Evolutionary conservation across 2,888 invertebrate genomes (phyloP).

Genomic region (Scaptodrosophila latifasciaeformis): DNA sequence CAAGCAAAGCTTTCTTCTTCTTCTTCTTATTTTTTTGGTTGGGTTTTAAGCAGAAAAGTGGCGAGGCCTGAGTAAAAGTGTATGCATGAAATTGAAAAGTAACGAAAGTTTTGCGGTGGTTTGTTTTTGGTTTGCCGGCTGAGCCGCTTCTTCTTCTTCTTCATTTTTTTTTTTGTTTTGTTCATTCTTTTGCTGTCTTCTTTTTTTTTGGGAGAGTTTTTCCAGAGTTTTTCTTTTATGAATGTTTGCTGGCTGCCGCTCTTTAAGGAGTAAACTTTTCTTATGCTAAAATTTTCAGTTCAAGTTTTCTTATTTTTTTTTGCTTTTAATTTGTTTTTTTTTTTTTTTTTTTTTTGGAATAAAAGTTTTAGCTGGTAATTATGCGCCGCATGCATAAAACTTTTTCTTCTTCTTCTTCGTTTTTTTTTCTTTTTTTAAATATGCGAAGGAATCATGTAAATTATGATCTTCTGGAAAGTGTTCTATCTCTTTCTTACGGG

Average conservation of each 20-base stretch:
- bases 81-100: conserved; percentile 52
- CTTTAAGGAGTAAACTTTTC: too few species aligned
- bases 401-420: too few species aligned
- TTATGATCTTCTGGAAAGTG: conserved; percentile 40
- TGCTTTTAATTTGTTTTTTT: conserved; percentile 23
- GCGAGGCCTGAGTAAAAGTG: conserved; percentile 9
- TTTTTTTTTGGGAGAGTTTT: too few species aligned
- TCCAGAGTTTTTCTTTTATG: conserved; percentile 22
- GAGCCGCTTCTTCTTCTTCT: neutral
- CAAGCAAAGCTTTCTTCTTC: neutral
- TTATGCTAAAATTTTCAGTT: conserved; percentile 49
- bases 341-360: conserved; percentile 42
- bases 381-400: conserved; percentile 8
- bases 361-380: conserved; percentile 37
- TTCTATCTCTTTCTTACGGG: too few species aligned
- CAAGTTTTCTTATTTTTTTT: conserved; percentile 34
- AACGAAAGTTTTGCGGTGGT: conserved; percentile 46
- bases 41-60: too few species aligned
- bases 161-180: neutral
- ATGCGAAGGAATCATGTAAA: conserved; percentile 52
- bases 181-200: too few species aligned
- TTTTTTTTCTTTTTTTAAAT: conserved; percentile 28
- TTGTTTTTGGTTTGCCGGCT: neutral
- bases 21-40: conserved; percentile 17
- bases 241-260: conserved; percentile 25